These are phyloP conservation scores for Scortum barcoo DNA, from an alignment of 2,113 vertebrate species.

Conservation along the genomic window DNA sequence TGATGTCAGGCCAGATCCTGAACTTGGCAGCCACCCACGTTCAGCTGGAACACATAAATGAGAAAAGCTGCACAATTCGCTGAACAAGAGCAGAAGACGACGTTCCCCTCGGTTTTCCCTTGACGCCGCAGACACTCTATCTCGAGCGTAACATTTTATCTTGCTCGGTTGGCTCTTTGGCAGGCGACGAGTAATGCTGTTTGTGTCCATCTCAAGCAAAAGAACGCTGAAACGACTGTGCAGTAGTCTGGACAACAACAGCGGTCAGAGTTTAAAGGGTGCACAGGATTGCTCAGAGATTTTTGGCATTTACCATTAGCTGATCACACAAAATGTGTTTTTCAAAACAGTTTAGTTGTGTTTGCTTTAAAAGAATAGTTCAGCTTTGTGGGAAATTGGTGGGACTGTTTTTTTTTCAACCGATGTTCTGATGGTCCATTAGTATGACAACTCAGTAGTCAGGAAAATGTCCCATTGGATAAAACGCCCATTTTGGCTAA, in stretches of 20 bases:
- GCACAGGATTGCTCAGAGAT: neutral
- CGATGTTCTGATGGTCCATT: too few relatives aligned
- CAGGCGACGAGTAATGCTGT: conserved; percentile 33
- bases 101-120: conserved; percentile 41
- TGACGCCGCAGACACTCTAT: conserved; percentile 34
- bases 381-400: neutral
- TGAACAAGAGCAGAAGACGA: conserved; percentile 34
- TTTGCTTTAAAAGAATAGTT: neutral
- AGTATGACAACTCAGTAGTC: too few relatives aligned
- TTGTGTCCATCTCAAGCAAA: conserved; percentile 44
- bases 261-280: conserved; percentile 4
- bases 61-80: conserved; percentile 66
- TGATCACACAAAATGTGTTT: neutral
- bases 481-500: too few relatives aligned
- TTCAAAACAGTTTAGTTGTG: conserved; percentile 1
- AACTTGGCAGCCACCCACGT: conserved; percentile 68
- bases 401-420: too few relatives aligned
- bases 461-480: too few relatives aligned
- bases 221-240: neutral
- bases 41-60: conserved; percentile 75
- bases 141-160: conserved; percentile 52
- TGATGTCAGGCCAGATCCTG: conserved; percentile 77
- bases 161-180: conserved; percentile 34
- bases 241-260: conserved; percentile 27
- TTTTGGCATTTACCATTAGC: neutral